Evolutionary conservation across 2,888 invertebrate species (phyloP).

Genomic region (Bembecia ichneumoniformis): DNA sequence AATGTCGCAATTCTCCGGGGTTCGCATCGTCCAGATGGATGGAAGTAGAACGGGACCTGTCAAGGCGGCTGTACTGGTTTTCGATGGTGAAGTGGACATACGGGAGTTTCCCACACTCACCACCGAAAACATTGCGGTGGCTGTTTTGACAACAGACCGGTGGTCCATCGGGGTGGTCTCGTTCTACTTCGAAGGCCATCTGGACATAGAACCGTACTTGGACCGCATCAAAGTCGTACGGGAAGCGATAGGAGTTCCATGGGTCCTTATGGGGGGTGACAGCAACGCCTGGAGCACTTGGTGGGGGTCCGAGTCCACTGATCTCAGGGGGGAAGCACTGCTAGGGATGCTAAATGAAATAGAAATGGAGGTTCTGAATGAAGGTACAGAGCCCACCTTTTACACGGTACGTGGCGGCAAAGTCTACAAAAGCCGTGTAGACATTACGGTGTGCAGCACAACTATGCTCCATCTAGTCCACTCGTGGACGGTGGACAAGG

Average conservation of each 20-base stretch:
- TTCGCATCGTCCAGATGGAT: background rate
- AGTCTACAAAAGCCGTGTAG: background rate
- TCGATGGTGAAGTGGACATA: background rate
- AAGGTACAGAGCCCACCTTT: background rate
- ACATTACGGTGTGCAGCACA: background rate
- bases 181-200: background rate
- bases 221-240: background rate
- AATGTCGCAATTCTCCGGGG: background rate
- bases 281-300: background rate
- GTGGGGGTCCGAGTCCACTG: background rate
- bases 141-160: background rate
- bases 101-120: background rate
- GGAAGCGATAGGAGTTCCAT: background rate
- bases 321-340: background rate
- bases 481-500: too few relatives aligned
- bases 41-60: background rate
- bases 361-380: background rate
- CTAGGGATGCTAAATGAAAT: background rate
- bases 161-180: background rate
- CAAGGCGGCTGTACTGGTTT: background rate
- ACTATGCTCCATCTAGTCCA: too few relatives aligned
- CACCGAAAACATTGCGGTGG: slow-evolving; percentile 1
- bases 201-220: background rate
- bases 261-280: background rate
- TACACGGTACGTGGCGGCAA: background rate